Base-by-base conservation (phyloP, 1,140 invertebrate species). In the Lepidostoma basale region DNA sequence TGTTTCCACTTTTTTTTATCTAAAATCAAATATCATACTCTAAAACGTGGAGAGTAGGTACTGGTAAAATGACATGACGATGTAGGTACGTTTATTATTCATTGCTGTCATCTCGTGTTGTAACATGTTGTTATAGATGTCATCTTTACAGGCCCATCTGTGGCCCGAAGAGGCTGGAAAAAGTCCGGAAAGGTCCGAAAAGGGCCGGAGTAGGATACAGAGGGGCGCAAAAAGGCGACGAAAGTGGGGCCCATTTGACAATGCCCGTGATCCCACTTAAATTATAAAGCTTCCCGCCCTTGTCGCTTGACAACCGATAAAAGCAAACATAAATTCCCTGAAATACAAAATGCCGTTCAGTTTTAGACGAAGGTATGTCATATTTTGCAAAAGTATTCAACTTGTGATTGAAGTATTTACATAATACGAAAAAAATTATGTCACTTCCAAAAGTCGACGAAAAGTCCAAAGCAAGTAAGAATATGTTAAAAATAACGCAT, bases 281-380 rank as follows among this genome's bases (percentile, higher is more conserved):
- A 71, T 67, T 71, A 71, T 67, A 71, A 71, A 71, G 69, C 69
- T 39, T 45, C 30, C 59, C 44, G 45, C 14, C 56, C 30, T 70
- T 71, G 64, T 63, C 58, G 63, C 60, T 44, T 68, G 69, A 72
- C 69, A 72, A 52, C 65, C 65, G 60, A 68, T 72, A 72, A 72
- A 72, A 72, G 69, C 65, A 72, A 65, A 68, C 60, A 72, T 72
- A 64, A 72, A 72, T 72, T 62, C 54, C 36, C 23, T n/a, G n/a
- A n/a, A n/a, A n/a, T n/a, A n/a, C n/a, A n/a, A n/a, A n/a, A n/a
- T n/a, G n/a, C n/a, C n/a, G n/a, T n/a, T n/a, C n/a, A n/a, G n/a
- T n/a, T n/a, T n/a, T n/a, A n/a, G n/a, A n/a, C n/a, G n/a, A n/a
- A n/a, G n/a, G n/a, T n/a, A n/a, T n/a, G n/a, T n/a, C n/a, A n/a